Conservation (phyloP, 2,888 invertebrate genomes). For the Euproctis similis region DNA sequence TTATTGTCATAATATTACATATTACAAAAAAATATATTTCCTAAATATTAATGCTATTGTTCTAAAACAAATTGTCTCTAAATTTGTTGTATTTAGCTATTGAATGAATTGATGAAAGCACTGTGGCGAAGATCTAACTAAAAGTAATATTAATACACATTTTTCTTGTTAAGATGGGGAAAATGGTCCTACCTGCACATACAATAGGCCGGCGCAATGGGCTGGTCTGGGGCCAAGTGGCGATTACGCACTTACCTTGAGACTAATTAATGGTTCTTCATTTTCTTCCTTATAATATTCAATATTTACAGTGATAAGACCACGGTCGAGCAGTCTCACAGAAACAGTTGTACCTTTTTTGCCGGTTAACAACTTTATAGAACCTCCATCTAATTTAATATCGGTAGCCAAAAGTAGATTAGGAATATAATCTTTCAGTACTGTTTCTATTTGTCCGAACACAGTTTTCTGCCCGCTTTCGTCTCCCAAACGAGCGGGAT, state of each 20-base stretch:
- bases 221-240: too few relatives aligned
- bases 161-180: too few relatives aligned
- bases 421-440: slow-evolving; percentile 82
- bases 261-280: slow-evolving; percentile 82
- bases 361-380: slow-evolving; percentile 81
- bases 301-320: slow-evolving; percentile 86
- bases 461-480: slow-evolving; percentile 79
- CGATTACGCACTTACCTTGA: slow-evolving; percentile 89
- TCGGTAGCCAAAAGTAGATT: slow-evolving; percentile 82
- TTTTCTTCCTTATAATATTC: slow-evolving; percentile 87
- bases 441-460: slow-evolving; percentile 80
- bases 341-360: slow-evolving; percentile 82
- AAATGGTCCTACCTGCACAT: too few relatives aligned
- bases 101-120: too few relatives aligned
- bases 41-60: too few relatives aligned
- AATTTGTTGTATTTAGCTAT: too few relatives aligned
- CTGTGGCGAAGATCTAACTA: too few relatives aligned
- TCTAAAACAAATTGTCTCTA: too few relatives aligned
- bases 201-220: too few relatives aligned
- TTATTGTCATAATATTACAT: too few relatives aligned
- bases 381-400: slow-evolving; percentile 81
- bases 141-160: too few relatives aligned
- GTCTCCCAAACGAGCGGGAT: slow-evolving; percentile 80
- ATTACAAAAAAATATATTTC: too few relatives aligned
- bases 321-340: slow-evolving; percentile 83